Conservation (phyloP, 2,888 invertebrate genomes). For the Tipula helvola region DNA sequence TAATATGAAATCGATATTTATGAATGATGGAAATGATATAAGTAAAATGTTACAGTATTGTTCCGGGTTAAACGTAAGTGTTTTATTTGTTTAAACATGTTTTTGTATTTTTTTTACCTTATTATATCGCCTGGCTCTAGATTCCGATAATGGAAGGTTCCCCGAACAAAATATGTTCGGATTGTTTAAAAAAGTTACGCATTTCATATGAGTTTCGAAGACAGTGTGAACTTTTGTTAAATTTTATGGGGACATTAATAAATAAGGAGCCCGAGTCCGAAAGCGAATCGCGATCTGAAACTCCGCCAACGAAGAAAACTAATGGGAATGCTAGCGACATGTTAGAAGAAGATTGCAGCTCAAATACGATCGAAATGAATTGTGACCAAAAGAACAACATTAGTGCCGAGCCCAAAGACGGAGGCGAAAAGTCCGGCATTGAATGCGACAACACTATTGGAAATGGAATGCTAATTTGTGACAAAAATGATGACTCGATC, state of each 20-base stretch:
- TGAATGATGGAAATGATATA: background rate
- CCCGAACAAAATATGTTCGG: conserved; percentile 30
- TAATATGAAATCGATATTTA: conserved; percentile 17
- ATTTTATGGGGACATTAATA: background rate
- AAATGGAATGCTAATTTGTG: no score
- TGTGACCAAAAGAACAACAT: no score
- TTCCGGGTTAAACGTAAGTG: conserved; percentile 23
- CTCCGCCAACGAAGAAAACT: no score
- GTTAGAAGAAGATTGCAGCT: no score
- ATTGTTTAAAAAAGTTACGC: conserved; percentile 27
- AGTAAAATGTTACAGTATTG: conserved; percentile 27
- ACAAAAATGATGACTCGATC: no score
- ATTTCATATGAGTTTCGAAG: conserved; percentile 29
- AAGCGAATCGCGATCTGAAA: no score
- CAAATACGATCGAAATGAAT: no score
- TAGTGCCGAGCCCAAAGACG: no score
- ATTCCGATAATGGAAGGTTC: conserved; percentile 33
- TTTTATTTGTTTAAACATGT: background rate
- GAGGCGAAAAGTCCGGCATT: no score
- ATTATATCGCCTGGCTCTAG: conserved; percentile 18
- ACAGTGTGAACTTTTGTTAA: conserved; percentile 24
- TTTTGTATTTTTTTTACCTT: background rate
- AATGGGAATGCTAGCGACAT: no score
- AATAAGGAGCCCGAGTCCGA: no score
- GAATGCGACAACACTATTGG: no score